Base-by-base conservation (phyloP, 1,140 invertebrate species). In the Holotrichia oblita region DNA sequence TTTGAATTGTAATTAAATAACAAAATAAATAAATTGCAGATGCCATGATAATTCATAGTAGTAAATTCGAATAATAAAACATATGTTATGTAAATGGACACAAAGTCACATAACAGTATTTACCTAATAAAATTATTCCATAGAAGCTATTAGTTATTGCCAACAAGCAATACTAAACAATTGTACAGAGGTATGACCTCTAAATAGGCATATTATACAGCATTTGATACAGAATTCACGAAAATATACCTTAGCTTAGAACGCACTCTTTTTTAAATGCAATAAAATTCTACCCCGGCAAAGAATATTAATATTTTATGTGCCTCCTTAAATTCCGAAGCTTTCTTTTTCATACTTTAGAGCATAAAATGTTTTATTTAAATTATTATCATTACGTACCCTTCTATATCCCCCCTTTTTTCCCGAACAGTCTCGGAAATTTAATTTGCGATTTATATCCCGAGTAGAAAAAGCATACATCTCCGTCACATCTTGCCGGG, bases 361-460 rank as follows among this genome's bases (percentile, higher is more conserved):
- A 34, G 22, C 22, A 69, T 69, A 69, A 69, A 69, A 69, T 69
- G 22, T 69, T 69, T 69, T 69, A 69, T 69, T 69, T 69, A 69
- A 69, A 34, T 69, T 69, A 69, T 69, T 69, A 69, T 69, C 61
- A 69, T 69, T 69, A 20, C 61, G 48, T n/a, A 55, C 48, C 48
- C 48, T 55, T 55, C 17, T n/a, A 3, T 20, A 48, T 17, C n/a
- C 27, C 22, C 61, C 9, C 61, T 27, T n/a, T 20, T 69, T 69
- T 69, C 61, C 17, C 61, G 3, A 20, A 69, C 61, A 4, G 20
- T 69, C 48, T 55, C 48, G 48, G 48, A 69, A 69, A 69, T 69
- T 69, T 69, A 69, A 69, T 69, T 69, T 69, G 27, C 61, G 61
- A 69, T 55, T 55, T 55, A 55, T 55, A 55, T 55, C 48, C 48